Evolutionary conservation across 2,888 invertebrate genomes (phyloP), one percentile per base, ranked within the genome.

Genomic region (Prenolepis imparis): DNA sequence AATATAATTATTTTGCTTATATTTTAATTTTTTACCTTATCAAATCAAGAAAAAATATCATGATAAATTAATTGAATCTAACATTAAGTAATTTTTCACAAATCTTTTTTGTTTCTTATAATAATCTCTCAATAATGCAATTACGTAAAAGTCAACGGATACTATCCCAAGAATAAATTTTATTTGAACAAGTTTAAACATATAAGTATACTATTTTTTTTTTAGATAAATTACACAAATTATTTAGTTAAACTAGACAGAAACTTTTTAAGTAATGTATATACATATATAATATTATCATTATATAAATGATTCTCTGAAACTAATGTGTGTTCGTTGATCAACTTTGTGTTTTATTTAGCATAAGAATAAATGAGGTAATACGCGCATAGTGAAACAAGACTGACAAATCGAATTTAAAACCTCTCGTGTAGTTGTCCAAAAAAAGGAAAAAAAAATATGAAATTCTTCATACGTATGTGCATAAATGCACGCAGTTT

Each of bases 21-120:
- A 24, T 73, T 59, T 28, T 6, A 18, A 73, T 4, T 6, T 0
- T 61, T 15, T 2, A 28, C 32, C n/a, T 36, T 44, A 12, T 44
- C 12, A 32, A 73, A 61, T 28, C 6, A 72, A n/a, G 41, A 41
- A 41, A 73, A 61, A 73, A 41, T 59, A 72, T n/a, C 18, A 32
- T 2, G 12, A 39, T 55, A 70, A 70, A 41, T 18, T 28, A 24
- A 39, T 9, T 52, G 9, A 18, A 41, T 57, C 57, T 11, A 59
- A 57, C 36, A 55, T 28, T 41, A 57, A 39, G 11, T 41, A 28
- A 5, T 12, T 59, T 55, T 4, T 36, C 6, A 70, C 39, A 57
- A 24, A 70, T 59, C 18, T 5, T 24, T 70, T 36, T 6, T n/a
- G 0, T 57, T 39, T 11, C 12, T 3, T n/a, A 28, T 28, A 1